A percentile compares a stretch with the other conserved stretches of the same genome.
phyloP scores from a whole-genome alignment of 2,888 invertebrate species.

The Agrochola litura region DNA sequence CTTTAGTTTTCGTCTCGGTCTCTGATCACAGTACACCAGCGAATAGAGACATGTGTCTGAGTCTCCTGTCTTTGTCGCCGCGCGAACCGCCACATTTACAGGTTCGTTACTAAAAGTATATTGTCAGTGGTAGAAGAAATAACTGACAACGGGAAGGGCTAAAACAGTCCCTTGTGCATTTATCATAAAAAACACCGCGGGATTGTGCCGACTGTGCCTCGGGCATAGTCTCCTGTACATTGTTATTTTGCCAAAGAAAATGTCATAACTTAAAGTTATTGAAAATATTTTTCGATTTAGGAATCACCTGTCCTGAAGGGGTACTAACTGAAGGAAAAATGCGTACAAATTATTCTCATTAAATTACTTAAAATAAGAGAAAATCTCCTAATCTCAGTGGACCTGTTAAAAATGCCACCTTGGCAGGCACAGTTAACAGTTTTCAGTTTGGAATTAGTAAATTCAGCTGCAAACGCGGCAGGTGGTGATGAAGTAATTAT shows the following conservation, averaged over 20 bases:
- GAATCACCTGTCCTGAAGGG: not conserved
- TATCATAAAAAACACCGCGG: not conserved
- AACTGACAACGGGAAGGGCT: not conserved
- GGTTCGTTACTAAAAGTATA: not conserved
- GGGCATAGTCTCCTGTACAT: not conserved
- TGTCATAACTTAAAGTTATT: not conserved
- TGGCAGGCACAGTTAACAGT: not conserved
- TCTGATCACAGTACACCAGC: not conserved
- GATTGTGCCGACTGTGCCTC: not conserved
- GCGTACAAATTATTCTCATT: not conserved
- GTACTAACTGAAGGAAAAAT: not conserved
- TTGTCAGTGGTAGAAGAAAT: not conserved
- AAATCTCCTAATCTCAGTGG: not conserved
- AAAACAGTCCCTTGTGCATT: not conserved
- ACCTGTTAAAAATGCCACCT: not conserved
- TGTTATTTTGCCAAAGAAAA: not conserved
- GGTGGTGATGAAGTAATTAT: not conserved
- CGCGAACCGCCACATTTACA: not conserved
- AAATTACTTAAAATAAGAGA: not conserved
- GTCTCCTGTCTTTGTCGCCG: not conserved
- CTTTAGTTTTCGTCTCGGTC: not conserved
- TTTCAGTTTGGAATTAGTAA: too few species aligned
- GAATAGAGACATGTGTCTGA: not conserved
- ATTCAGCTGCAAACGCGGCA: too few species aligned
- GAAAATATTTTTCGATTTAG: not conserved